Evolutionary conservation across 2,888 invertebrate species (phyloP).

Genomic region (Lissonota sp.): DNA sequence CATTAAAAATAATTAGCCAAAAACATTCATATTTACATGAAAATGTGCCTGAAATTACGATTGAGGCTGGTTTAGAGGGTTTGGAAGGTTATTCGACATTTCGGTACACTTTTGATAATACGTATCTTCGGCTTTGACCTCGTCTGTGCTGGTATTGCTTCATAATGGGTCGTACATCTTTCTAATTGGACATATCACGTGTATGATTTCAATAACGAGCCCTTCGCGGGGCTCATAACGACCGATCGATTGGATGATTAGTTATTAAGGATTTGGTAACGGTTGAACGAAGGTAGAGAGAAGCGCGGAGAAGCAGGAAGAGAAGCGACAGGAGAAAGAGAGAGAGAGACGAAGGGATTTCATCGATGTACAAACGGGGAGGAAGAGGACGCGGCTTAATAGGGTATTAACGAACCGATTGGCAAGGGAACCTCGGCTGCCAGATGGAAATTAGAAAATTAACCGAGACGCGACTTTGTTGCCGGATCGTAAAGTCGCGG

Average conservation of each 20-base stretch:
- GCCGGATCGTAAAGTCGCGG: slow-evolving; percentile 18
- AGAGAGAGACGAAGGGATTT: slow-evolving; percentile 7
- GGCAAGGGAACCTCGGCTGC: slow-evolving; percentile 66
- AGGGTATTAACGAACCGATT: slow-evolving; percentile 79
- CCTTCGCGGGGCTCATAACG: slow-evolving; percentile 4
- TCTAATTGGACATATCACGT: neutral
- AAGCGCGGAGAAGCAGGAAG: slow-evolving; percentile 44
- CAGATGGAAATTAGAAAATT: slow-evolving; percentile 77
- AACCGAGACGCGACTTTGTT: slow-evolving; percentile 65
- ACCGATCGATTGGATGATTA: slow-evolving; percentile 75
- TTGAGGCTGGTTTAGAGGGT: too few relatives aligned
- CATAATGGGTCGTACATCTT: neutral
- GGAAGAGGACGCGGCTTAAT: slow-evolving; percentile 73
- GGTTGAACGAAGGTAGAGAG: slow-evolving; percentile 16
- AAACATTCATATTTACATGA: too few relatives aligned
- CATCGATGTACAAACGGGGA: slow-evolving; percentile 22
- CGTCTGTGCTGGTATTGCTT: too few relatives aligned
- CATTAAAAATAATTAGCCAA: too few relatives aligned
- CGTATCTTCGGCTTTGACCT: too few relatives aligned
- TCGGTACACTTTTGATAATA: too few relatives aligned
- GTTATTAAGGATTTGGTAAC: slow-evolving; percentile 73
- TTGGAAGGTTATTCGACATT: too few relatives aligned
- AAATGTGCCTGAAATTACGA: too few relatives aligned
- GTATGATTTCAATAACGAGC: slow-evolving; percentile 3
- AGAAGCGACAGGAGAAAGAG: slow-evolving; percentile 60